phyloP scores from a whole-genome alignment of 2,113 vertebrate species.

The Eulemur rufifrons region DNA sequence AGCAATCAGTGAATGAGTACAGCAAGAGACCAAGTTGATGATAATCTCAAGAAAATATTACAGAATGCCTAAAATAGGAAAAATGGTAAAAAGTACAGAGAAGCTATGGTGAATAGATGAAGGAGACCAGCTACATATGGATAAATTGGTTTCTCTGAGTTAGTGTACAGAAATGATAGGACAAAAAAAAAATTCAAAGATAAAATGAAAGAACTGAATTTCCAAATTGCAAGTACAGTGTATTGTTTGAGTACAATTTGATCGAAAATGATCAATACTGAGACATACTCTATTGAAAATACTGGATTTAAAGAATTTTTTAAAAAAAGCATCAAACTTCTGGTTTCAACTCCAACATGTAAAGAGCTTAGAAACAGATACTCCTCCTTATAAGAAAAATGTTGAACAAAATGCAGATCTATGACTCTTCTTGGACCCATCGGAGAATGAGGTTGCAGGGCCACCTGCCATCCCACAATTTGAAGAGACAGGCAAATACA shows the following conservation, averaged over 20 bases:
- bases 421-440: background rate
- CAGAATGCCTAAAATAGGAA: background rate
- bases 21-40: background rate
- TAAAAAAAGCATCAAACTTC: background rate
- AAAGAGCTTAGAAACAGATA: background rate
- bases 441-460: background rate
- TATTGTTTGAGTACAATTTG: background rate
- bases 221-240: background rate
- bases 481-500: background rate
- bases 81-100: conserved; percentile 10
- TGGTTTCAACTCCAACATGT: background rate
- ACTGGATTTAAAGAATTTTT: background rate
- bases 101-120: background rate
- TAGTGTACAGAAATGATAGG: background rate
- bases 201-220: background rate
- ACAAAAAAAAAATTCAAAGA: background rate
- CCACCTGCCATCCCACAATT: background rate
- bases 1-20: background rate
- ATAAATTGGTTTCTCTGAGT: background rate
- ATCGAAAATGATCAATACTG: background rate
- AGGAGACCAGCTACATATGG: background rate
- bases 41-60: background rate
- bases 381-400: background rate
- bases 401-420: background rate
- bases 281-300: background rate